Percentiles rank a stretch among this genome's conserved stretches.
These are phyloP conservation scores for Pseudomyrmex pallidus DNA, from an alignment of 1,140 invertebrate species.

Conservation along the genomic window DNA sequence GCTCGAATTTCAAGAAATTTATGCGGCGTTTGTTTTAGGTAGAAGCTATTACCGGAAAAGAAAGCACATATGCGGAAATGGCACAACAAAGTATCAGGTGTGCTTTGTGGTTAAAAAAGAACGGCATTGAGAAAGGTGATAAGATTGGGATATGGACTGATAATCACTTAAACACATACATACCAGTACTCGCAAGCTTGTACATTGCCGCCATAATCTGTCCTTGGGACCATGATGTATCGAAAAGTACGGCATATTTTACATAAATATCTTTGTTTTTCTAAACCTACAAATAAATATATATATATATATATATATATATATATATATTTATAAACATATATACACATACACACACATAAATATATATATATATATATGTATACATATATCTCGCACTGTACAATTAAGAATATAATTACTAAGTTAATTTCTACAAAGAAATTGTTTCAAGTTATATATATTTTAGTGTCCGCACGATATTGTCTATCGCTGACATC, in stretches of 20 bases:
- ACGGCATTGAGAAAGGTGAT: conserved; percentile 82
- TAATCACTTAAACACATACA: conserved; percentile 83
- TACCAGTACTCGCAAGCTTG: conserved; percentile 83
- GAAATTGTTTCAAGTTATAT: not conserved
- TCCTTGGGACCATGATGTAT: conserved; percentile 62
- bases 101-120: conserved; percentile 41
- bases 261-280: not conserved
- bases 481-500: conserved; percentile 61
- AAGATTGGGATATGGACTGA: conserved; percentile 80
- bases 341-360: too few species aligned
- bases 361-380: too few species aligned
- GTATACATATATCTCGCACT: too few species aligned
- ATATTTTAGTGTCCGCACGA: conserved; percentile 10
- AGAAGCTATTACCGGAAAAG: conserved; percentile 2
- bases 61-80: conserved; percentile 38
- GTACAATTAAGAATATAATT: too few species aligned
- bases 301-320: not conserved
- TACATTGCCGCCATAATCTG: conserved; percentile 79
- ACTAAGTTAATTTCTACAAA: too few species aligned
- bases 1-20: not conserved
- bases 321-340: too few species aligned
- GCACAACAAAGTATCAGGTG: conserved; percentile 43
- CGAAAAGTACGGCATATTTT: conserved; percentile 27
- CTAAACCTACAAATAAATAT: not conserved
- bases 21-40: conserved; percentile 15